A percentile compares a stretch with the other conserved stretches of the same genome.
Conservation (phyloP, 2,797 vertebrate species). For the Chaetophractus vellerosus region DNA sequence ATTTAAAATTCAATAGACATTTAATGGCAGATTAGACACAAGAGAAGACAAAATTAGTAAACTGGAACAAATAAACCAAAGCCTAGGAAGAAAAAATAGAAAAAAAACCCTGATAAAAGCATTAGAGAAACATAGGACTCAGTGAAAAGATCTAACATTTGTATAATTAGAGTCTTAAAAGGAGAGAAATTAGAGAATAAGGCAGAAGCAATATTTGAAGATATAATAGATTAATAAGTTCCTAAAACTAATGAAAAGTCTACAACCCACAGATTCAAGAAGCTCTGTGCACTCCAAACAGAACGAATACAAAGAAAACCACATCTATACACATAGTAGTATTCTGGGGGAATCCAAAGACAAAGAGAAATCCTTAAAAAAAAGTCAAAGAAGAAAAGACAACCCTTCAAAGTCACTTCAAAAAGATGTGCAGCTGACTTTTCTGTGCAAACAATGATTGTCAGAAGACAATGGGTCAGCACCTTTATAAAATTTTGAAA, state of each 20-base stretch:
- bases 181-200: background rate
- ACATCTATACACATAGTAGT: background rate
- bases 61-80: slow-evolving; percentile 26
- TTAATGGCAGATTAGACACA: slow-evolving; percentile 19
- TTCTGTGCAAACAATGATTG: background rate
- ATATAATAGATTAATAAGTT: background rate
- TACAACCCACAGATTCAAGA: slow-evolving; percentile 6
- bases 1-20: slow-evolving; percentile 14
- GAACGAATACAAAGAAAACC: slow-evolving; percentile 24
- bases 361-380: slow-evolving; percentile 53
- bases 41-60: background rate
- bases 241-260: background rate
- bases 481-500: slow-evolving; percentile 45
- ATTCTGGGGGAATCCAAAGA: slow-evolving; percentile 17
- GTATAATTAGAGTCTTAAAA: slow-evolving; percentile 30
- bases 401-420: slow-evolving; percentile 14
- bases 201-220: slow-evolving; percentile 18
- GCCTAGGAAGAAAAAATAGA: background rate
- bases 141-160: background rate
- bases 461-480: background rate
- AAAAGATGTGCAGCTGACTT: slow-evolving; percentile 42
- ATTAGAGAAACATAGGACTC: background rate
- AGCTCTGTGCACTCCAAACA: background rate
- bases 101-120: background rate
- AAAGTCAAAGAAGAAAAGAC: background rate